phyloP scores from a whole-genome alignment of 2,113 vertebrate species.

The Leptobrachium leishanense region DNA sequence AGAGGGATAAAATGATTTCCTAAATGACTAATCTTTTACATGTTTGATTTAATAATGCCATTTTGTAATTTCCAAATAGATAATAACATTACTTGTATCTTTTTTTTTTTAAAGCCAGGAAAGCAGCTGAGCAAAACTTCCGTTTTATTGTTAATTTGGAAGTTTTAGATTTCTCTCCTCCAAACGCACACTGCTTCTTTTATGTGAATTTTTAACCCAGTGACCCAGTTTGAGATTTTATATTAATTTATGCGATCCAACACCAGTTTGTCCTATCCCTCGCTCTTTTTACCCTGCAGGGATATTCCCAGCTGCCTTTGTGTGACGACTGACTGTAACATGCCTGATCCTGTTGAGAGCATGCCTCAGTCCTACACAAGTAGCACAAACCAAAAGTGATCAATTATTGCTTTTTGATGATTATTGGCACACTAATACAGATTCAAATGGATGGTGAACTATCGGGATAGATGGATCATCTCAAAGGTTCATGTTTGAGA shows the following conservation, averaged over 20 bases:
- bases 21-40: background rate
- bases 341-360: background rate
- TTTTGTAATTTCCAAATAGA: background rate
- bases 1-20: background rate
- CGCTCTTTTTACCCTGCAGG: background rate
- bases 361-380: background rate
- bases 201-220: background rate
- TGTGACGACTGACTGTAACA: background rate
- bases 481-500: too few species aligned
- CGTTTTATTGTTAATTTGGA: conserved; percentile 3
- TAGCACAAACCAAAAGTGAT: background rate
- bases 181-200: conserved; percentile 1
- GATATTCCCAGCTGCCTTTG: conserved; percentile 1
- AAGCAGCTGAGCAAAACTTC: background rate
- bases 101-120: background rate
- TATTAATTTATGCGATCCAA: conserved; percentile 7
- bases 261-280: background rate
- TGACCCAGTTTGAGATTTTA: conserved; percentile 10
- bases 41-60: background rate
- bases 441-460: too few species aligned
- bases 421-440: too few species aligned
- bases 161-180: background rate
- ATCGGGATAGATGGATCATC: too few species aligned
- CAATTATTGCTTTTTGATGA: too few species aligned
- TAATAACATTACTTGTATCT: background rate